phyloP scores from a whole-genome alignment of 2,113 vertebrate species.

The pig (Sus scrofa) region T2T-Sscrofa CM000826.6:43666001-43666500 shows the following conservation, averaged over 20 bases:
- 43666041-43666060: no score
- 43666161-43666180: not conserved
- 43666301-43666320: not conserved
- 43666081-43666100: fast-evolving
- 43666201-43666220: not conserved
- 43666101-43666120: not conserved
- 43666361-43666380: not conserved
- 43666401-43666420: not conserved
- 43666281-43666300: not conserved
- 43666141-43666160: not conserved
- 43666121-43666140: fast-evolving
- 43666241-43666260: not conserved
- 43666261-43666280: not conserved
- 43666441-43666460: not conserved
- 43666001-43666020: not conserved
- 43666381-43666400: not conserved
- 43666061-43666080: fast-evolving
- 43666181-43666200: not conserved
- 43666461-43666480: not conserved
- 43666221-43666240: not conserved
- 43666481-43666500: not conserved
- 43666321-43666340: not conserved
- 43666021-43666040: not conserved
- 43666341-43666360: not conserved
- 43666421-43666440: not conserved